Conservation (phyloP, 2,797 vertebrate species). For the Ctenopoma kingsleyae region DNA sequence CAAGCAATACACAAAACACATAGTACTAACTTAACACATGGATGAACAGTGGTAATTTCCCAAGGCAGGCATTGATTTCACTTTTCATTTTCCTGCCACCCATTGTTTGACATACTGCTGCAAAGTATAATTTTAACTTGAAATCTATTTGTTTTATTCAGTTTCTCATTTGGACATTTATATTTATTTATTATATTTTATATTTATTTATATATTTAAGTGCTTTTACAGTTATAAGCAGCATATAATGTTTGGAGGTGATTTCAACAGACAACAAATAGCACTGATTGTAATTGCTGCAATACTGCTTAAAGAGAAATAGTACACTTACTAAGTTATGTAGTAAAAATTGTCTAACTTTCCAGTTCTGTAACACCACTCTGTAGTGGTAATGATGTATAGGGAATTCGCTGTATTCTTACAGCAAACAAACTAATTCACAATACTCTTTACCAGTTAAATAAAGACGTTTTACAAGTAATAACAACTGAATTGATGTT, state of each 20-base stretch:
- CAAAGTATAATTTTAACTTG: conserved; percentile 53
- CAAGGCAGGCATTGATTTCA: conserved; percentile 70
- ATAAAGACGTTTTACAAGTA: not conserved
- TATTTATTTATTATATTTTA: not conserved
- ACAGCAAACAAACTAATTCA: not conserved
- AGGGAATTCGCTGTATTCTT: not conserved
- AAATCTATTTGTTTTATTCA: conserved; percentile 27
- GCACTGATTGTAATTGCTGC: conserved; percentile 22
- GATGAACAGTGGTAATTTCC: conserved; percentile 74
- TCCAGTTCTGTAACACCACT: not conserved
- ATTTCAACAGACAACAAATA: conserved; percentile 6
- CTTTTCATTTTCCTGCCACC: conserved; percentile 64
- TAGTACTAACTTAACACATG: conserved; percentile 56
- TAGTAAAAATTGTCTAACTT: not conserved
- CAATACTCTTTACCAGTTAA: not conserved
- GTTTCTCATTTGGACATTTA: not conserved
- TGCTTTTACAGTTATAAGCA: conserved; percentile 3
- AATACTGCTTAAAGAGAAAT: not conserved
- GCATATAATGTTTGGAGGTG: not conserved
- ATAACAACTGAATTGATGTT: not conserved
- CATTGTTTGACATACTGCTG: conserved; percentile 57
- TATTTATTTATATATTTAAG: not conserved
- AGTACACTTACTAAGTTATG: not conserved
- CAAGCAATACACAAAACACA: conserved; percentile 15
- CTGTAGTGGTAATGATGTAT: not conserved